Conservation (phyloP, 2,797 vertebrate genomes). For the Fundulus diaphanus region DNA sequence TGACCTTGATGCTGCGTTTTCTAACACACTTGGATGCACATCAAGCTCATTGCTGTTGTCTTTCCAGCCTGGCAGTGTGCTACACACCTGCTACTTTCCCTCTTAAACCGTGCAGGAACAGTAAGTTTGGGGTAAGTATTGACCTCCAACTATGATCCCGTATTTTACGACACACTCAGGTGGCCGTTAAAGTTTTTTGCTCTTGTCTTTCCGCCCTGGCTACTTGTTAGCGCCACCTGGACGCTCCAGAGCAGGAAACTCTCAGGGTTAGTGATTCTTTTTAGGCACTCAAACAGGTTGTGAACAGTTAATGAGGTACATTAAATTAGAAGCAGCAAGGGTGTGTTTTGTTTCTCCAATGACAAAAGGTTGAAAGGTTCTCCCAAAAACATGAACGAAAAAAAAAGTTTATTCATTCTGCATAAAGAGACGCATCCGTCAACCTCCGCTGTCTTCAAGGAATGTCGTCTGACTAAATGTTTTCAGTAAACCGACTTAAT, state of each 20-base stretch:
- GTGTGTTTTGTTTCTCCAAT: too few species aligned
- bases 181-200: too few species aligned
- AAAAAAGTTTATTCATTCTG: background rate
- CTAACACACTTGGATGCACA: background rate
- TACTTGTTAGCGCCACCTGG: too few species aligned
- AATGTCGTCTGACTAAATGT: constrained; percentile 7
- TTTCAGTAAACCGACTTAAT: constrained; percentile 17
- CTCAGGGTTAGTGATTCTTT: too few species aligned
- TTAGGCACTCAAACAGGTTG: too few species aligned
- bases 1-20: background rate
- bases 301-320: too few species aligned
- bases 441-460: background rate
- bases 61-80: background rate
- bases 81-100: background rate
- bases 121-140: too few species aligned
- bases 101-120: background rate
- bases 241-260: too few species aligned
- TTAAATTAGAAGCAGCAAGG: background rate
- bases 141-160: background rate
- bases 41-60: background rate
- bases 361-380: background rate
- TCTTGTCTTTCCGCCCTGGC: too few species aligned
- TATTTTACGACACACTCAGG: too few species aligned
- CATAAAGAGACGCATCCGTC: background rate
- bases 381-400: too few species aligned